phyloP scores from a whole-genome alignment of 2,113 vertebrate genomes.

The Orthochromis indermauri region DNA sequence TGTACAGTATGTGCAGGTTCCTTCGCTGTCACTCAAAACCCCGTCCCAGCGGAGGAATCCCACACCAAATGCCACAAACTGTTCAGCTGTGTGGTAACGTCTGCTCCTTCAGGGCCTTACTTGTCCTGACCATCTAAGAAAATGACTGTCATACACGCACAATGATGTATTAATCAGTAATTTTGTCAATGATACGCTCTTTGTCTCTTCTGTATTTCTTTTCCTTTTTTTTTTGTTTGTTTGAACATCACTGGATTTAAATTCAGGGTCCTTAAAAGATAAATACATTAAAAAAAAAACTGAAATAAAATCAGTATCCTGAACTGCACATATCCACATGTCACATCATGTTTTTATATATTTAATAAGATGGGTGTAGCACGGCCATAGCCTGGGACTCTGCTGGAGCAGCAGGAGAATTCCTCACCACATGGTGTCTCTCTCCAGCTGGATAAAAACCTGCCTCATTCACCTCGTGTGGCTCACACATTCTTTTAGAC shows the following conservation, averaged over 20 bases:
- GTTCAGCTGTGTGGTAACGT: slow-evolving; percentile 49
- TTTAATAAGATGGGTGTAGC: neutral
- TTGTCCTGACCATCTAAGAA: slow-evolving; percentile 16
- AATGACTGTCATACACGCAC: neutral
- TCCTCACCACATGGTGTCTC: slow-evolving; percentile 79
- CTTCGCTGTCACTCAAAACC: slow-evolving; percentile 59
- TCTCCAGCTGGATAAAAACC: slow-evolving; percentile 72
- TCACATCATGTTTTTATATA: neutral
- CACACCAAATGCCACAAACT: slow-evolving; percentile 41
- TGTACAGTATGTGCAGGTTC: slow-evolving; percentile 45
- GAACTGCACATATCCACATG: neutral
- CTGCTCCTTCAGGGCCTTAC: slow-evolving; percentile 23
- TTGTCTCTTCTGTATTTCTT: neutral
- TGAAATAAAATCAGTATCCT: neutral
- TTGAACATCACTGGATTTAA: neutral
- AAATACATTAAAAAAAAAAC: rapidly evolving
- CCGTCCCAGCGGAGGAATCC: slow-evolving; percentile 41
- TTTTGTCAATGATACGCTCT: neutral
- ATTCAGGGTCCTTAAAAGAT: neutral
- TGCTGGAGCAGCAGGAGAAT: slow-evolving; percentile 46
- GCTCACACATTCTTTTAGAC: slow-evolving; percentile 34
- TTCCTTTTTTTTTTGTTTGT: neutral
- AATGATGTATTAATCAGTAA: slow-evolving; percentile 1
- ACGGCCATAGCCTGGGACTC: neutral
- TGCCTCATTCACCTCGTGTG: slow-evolving; percentile 28